Evolutionary conservation across 2,888 invertebrate genomes (phyloP).

Genomic region (Agonopterix subpropinquella): DNA sequence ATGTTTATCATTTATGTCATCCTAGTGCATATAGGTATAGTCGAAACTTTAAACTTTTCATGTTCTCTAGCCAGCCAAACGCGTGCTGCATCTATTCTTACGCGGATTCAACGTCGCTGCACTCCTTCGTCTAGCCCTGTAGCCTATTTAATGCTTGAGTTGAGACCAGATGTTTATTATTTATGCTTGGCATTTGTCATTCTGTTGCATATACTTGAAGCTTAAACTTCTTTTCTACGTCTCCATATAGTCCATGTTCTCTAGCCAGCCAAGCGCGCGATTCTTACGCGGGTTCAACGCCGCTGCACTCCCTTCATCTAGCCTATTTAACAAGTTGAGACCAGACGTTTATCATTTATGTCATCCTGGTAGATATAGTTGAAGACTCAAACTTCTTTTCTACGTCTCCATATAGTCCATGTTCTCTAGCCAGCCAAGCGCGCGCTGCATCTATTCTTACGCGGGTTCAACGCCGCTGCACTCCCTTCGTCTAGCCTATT

Average conservation of each 20-base stretch:
- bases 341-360: too few relatives aligned
- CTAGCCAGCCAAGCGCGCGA: slow-evolving; percentile 27
- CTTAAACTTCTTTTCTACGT: slow-evolving; percentile 13
- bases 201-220: too few relatives aligned
- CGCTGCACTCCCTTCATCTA: slow-evolving; percentile 12
- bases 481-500: slow-evolving; percentile 3
- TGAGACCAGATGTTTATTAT: too few relatives aligned
- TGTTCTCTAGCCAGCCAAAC: slow-evolving; percentile 26
- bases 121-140: background rate
- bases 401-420: slow-evolving; percentile 14
- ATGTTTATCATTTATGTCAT: too few relatives aligned
- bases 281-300: slow-evolving; percentile 23
- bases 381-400: background rate
- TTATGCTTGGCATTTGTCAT: too few relatives aligned
- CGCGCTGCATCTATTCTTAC: slow-evolving; percentile 27
- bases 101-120: too few relatives aligned
- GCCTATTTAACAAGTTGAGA: too few relatives aligned
- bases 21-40: background rate
- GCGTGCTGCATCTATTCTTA: too few relatives aligned
- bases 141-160: too few relatives aligned
- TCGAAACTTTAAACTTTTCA: slow-evolving; percentile 1
- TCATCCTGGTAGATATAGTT: too few relatives aligned
- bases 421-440: slow-evolving; percentile 26
- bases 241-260: slow-evolving; percentile 9
- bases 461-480: slow-evolving; percentile 18